Conservation (phyloP, 1,140 invertebrate genomes). For the Saccostrea echinata region DNA sequence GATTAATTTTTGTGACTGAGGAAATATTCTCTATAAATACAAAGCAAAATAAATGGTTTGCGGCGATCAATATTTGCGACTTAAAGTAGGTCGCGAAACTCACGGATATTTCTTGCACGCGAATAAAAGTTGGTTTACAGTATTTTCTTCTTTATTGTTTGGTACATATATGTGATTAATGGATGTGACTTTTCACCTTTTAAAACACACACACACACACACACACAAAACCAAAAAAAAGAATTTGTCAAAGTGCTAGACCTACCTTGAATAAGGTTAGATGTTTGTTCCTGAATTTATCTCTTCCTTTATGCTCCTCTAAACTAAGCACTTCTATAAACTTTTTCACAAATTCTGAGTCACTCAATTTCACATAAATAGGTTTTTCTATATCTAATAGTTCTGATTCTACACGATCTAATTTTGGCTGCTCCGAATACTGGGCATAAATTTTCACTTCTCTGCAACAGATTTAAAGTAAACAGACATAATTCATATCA, state of each 20-base stretch:
- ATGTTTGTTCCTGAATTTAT: slow-evolving; percentile 87
- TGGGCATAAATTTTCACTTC: slow-evolving; percentile 81
- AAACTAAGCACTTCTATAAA: slow-evolving; percentile 88
- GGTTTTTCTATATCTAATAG: slow-evolving; percentile 82
- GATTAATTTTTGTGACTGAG: too few species aligned
- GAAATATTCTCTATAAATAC: too few species aligned
- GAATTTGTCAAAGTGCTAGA: slow-evolving; percentile 1
- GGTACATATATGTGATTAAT: background rate
- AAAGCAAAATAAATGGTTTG: too few species aligned
- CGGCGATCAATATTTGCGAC: too few species aligned
- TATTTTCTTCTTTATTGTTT: too few species aligned
- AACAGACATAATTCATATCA: background rate
- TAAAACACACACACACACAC: too few species aligned
- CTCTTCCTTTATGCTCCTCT: slow-evolving; percentile 92
- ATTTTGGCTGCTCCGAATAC: slow-evolving; percentile 83
- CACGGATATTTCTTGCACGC: too few species aligned
- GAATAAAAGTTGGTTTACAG: too few species aligned
- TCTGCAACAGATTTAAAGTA: slow-evolving; percentile 52
- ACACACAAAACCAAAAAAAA: background rate
- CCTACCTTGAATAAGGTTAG: slow-evolving; percentile 88
- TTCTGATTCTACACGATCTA: slow-evolving; percentile 81
- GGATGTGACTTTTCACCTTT: too few species aligned
- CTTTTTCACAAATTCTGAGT: slow-evolving; percentile 86
- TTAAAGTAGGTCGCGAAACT: too few species aligned
- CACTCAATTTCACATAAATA: slow-evolving; percentile 86